Base-by-base conservation (phyloP, 2,888 invertebrate genomes). In the Diarsia dahlii region DNA sequence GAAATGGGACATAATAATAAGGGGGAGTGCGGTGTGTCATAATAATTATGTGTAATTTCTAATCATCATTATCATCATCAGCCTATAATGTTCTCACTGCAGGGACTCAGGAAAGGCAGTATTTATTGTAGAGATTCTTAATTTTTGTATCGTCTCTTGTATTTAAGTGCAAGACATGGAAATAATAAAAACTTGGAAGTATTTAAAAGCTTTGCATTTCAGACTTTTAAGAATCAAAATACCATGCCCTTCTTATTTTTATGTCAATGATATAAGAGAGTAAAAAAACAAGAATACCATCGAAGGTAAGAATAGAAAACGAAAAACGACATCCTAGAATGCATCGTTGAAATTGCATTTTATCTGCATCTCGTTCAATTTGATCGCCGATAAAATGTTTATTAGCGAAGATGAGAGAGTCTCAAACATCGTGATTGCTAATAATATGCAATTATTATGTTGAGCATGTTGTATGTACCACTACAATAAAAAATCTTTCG, bases 331-430 rank as follows among this genome's bases (percentile, higher is more conserved):
- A n/a, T 63, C 39, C 10, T n/a, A 77, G 48, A 73, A 63, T 67
- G 34, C 18, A 50, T 73, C 23, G 15, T 39, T 20, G 20, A 54
- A 78, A 39, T 60, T 50, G 20, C 52, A 71, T 28, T 8, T 39
- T 10, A 56, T 56, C 34, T 58, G n/a, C 10, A 66, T 52, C 13
- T 12, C n/a, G 5, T 50, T 73, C 52, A 62, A 18, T 28, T 60
- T 66, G 23, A 71, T 20, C 34, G 54, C 73, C 76, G 15, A 63
- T 62, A 56, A 71, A 76, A 80, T 23, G n/a, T 68, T 71, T 71
- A 76, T 71, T 63, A 76, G 23, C 48, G 15, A 71, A 68, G 54
- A 80, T 80, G 71, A 64, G 71, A 65, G 60, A 71, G 80, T 76
- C 71, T 69, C 18, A 65, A 69, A 46, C 68, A 52, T 28, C 28